Evolutionary conservation across 2,888 invertebrate species (phyloP), one percentile per base, ranked within the genome.

Genomic region (Dorcus parallelipipedus): DNA sequence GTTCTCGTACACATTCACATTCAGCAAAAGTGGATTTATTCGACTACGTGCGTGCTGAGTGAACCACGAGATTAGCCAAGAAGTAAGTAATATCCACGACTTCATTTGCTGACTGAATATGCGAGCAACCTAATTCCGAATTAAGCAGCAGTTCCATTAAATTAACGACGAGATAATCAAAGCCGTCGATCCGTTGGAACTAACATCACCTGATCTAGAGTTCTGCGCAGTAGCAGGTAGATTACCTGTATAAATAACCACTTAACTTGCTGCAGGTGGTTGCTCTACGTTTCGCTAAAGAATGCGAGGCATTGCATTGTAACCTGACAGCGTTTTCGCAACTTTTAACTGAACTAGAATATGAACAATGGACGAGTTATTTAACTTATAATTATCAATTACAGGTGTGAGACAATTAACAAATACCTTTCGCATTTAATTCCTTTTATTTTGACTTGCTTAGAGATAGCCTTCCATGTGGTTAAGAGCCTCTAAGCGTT

Each of bases 1-100:
- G 26, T 33, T 33, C 26, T 33, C 26, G 26, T 33, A 3, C 26
- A 33, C 20, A 20, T 20, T 20, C 26, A 33, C 26, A 33, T 33
- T 33, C 26, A 33, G 26, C 26, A 33, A 33, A 33, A 33, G 26
- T 33, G 26, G 26, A 33, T 33, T 33, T 33, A 33, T 33, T 33
- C 6, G 26, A 33, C 6, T 33, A 33, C 26, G 26, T 33, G 26
- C 26, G 26, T 5, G 26, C 6, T 33, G 26, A 33, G 26, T 33
- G 26, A 33, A 7, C 26, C 26, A 33, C 26, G 26, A 33, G 26
- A 33, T 33, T 33, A 33, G 26, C 26, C 26, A 33, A 33, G 26
- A 63, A 65, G 62, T 65, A 63, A 65, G 62, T 65, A 58, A 65
- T 51, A 59, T 61, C 61, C 62, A 61, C 58, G 58, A 54, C 62